Evolutionary conservation across 2,888 invertebrate species (phyloP).

Genomic region (Scrobipalpa costella): DNA sequence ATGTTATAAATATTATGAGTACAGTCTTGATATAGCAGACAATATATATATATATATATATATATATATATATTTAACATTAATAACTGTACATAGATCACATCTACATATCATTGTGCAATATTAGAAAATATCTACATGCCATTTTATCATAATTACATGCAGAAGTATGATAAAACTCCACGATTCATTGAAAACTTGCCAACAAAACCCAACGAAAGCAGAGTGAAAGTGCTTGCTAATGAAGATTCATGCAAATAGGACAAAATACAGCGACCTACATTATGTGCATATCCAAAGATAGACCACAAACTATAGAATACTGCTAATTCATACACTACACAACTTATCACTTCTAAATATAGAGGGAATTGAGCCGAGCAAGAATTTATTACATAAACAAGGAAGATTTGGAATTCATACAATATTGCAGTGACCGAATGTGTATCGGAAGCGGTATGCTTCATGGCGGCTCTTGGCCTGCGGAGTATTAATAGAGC

Average conservation of each 20-base stretch:
- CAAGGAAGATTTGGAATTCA: slow-evolving; percentile 31
- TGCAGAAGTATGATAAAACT: slow-evolving; percentile 7
- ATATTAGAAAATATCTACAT: not conserved
- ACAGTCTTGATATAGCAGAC: no score
- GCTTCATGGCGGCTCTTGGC: slow-evolving; percentile 41
- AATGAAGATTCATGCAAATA: slow-evolving; percentile 15
- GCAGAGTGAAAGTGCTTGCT: slow-evolving; percentile 7
- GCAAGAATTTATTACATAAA: slow-evolving; percentile 25
- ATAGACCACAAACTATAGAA: slow-evolving; percentile 19
- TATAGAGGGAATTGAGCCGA: slow-evolving; percentile 14
- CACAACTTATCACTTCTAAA: slow-evolving; percentile 20
- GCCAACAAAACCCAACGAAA: slow-evolving; percentile 3
- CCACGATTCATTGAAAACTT: not conserved
- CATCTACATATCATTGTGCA: no score
- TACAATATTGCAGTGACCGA: slow-evolving; percentile 31
- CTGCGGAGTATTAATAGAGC: slow-evolving; percentile 71
- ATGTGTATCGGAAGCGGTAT: slow-evolving; percentile 36
- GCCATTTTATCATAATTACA: not conserved
- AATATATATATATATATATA: no score
- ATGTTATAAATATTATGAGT: no score
- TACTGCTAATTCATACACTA: slow-evolving; percentile 10
- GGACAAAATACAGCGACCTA: slow-evolving; percentile 14
- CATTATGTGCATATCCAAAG: slow-evolving; percentile 19
- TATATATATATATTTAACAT: no score
- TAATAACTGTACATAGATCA: no score